Conservation (phyloP, 92 coral and sea anemone species). For the Actinernus sp. region DNA sequence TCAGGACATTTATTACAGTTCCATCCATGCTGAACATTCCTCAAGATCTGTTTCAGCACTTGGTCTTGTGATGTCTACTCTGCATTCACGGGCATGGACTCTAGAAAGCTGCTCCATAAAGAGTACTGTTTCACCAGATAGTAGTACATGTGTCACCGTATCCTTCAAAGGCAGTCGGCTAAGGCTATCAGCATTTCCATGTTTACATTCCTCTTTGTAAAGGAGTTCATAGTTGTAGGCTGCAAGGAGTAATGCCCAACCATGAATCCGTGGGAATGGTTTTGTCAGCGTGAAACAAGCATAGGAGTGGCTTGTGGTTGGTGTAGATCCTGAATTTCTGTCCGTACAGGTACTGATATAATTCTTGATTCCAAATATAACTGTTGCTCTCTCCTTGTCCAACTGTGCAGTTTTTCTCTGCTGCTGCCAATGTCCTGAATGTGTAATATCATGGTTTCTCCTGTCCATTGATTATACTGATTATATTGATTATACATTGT, state of each 20-base stretch:
- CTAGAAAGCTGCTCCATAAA: constrained; percentile 4
- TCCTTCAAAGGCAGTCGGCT: constrained; percentile 14
- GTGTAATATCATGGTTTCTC: constrained; percentile 32
- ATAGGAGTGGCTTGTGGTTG: no score
- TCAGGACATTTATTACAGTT: constrained; percentile 2
- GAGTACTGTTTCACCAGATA: constrained; percentile 16
- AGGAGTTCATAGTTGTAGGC: no score
- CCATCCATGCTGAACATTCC: constrained; percentile 8
- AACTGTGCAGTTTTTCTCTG: constrained; percentile 33
- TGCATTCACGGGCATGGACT: background rate
- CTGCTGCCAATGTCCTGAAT: constrained; percentile 21
- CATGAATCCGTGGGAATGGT: no score
- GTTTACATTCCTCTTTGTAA: no score
- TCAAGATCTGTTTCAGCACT: constrained; percentile 8
- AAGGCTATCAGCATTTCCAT: constrained; percentile 32
- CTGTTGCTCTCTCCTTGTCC: constrained; percentile 36
- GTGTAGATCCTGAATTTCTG: constrained; percentile 25
- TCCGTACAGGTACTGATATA: constrained; percentile 44
- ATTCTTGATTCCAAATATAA: constrained; percentile 35
- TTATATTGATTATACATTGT: no score
- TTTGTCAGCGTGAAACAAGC: no score
- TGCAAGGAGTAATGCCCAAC: no score
- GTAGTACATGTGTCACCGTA: no score
- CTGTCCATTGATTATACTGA: constrained; percentile 23
- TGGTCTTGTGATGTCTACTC: constrained; percentile 5